These are phyloP conservation scores for Pachyrhynchus sulphureomaculatus DNA, from an alignment of 1,140 invertebrate genomes.

Conservation along the genomic window DNA sequence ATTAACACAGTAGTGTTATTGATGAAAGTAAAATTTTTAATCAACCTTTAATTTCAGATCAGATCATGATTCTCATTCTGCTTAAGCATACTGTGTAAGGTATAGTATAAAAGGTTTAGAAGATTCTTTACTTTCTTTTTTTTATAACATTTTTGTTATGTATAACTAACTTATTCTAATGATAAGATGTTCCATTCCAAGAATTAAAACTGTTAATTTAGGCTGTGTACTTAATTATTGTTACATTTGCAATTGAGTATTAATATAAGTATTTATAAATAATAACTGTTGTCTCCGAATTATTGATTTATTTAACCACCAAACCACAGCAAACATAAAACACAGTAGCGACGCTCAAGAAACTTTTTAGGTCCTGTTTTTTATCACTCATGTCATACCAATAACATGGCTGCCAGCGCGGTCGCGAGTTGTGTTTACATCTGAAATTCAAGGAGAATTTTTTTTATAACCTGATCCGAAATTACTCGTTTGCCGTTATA, in stretches of 20 bases:
- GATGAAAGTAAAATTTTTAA: too few species aligned
- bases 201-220: conserved; percentile 22
- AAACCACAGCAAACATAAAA: too few species aligned
- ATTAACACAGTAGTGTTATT: too few species aligned
- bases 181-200: conserved; percentile 22
- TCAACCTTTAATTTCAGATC: conserved; percentile 35
- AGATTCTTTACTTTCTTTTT: conserved; percentile 1
- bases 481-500: too few species aligned
- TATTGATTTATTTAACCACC: too few species aligned
- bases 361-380: too few species aligned
- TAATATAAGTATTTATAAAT: not conserved
- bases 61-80: conserved; percentile 42
- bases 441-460: too few species aligned
- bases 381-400: too few species aligned
- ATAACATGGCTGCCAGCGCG: too few species aligned
- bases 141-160: conserved; percentile 14
- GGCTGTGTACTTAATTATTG: conserved; percentile 33
- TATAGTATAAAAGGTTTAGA: not conserved
- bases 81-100: conserved; percentile 23
- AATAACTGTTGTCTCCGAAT: not conserved
- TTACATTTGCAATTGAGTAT: not conserved
- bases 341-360: too few species aligned
- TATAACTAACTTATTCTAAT: conserved; percentile 24
- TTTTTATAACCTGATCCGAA: too few species aligned
- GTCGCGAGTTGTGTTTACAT: too few species aligned